Percentiles rank a stretch among this genome's conserved stretches.
Conservation (phyloP, 2,797 vertebrate genomes). For the Spondyliosoma cantharus region DNA sequence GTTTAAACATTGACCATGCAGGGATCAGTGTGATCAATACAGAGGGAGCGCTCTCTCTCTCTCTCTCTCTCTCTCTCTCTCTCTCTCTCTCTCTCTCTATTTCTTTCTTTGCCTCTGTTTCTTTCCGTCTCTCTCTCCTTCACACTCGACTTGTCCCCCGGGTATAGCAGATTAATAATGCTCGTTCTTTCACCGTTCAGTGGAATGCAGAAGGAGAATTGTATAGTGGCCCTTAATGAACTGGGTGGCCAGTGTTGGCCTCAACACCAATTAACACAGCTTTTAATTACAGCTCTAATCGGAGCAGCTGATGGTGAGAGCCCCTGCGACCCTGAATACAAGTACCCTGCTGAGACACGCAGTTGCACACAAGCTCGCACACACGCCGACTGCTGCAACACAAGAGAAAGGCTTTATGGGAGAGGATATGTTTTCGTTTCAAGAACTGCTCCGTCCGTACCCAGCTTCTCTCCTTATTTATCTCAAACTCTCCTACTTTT, state of each 20-base stretch:
- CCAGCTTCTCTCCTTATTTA: slow-evolving; percentile 57
- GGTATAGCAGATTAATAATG: slow-evolving; percentile 86
- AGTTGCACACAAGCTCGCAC: slow-evolving; percentile 30
- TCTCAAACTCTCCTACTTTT: slow-evolving; percentile 44
- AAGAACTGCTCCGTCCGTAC: slow-evolving; percentile 44
- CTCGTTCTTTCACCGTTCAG: slow-evolving; percentile 80
- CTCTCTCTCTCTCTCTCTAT: slow-evolving; percentile 71
- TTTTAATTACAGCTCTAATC: slow-evolving; percentile 90
- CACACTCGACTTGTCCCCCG: slow-evolving; percentile 85
- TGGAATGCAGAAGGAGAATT: slow-evolving; percentile 70
- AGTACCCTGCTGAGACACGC: slow-evolving; percentile 49
- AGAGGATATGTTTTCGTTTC: slow-evolving; percentile 41
- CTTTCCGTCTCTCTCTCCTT: slow-evolving; percentile 75
- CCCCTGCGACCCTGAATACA: slow-evolving; percentile 37
- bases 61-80: slow-evolving; percentile 59
- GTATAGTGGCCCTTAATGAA: slow-evolving; percentile 87
- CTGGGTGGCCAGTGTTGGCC: slow-evolving; percentile 86
- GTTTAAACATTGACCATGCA: slow-evolving; percentile 59
- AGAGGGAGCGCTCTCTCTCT: slow-evolving; percentile 45
- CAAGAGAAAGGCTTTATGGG: slow-evolving; percentile 30
- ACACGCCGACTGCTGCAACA: slow-evolving; percentile 18
- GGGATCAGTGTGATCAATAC: slow-evolving; percentile 67
- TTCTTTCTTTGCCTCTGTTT: slow-evolving; percentile 64
- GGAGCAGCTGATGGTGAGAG: slow-evolving; percentile 64
- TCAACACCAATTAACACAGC: slow-evolving; percentile 93